Percentiles rank a stretch among this genome's conserved stretches.
These are phyloP conservation scores for Leguminivora glycinivorella DNA, from an alignment of 1,140 invertebrate genomes.

Conservation along the genomic window DNA sequence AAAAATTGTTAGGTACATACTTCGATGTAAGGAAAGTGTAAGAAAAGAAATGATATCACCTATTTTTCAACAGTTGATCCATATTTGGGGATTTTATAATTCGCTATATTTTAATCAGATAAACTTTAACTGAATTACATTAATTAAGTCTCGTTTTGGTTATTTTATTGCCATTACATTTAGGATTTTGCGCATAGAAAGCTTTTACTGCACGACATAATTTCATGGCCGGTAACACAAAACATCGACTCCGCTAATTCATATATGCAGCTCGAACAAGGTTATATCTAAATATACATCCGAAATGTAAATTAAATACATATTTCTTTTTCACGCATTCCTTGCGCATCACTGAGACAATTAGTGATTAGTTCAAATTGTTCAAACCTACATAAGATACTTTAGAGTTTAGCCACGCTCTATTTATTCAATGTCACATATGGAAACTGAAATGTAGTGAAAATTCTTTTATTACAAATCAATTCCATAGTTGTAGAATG, in stretches of 20 bases:
- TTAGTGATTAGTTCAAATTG: background rate
- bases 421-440: background rate
- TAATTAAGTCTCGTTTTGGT: too few species aligned
- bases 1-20: background rate
- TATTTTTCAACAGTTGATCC: too few species aligned
- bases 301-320: constrained; percentile 14
- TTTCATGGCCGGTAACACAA: background rate
- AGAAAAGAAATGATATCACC: too few species aligned
- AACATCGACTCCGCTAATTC: constrained; percentile 4
- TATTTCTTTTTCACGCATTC: constrained; percentile 11
- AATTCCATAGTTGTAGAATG: too few species aligned
- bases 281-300: constrained; percentile 16
- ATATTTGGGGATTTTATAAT: too few species aligned
- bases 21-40: too few species aligned
- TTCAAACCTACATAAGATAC: background rate
- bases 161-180: background rate
- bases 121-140: too few species aligned
- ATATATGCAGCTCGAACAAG: background rate
- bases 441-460: background rate
- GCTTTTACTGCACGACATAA: background rate
- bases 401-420: background rate
- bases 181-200: too few species aligned
- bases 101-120: too few species aligned
- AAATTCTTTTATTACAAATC: too few species aligned
- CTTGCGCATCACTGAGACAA: background rate